These are phyloP conservation scores for Oscheius sp. DNA, from an alignment of 2,888 invertebrate genomes.

Conservation along the genomic window DNA sequence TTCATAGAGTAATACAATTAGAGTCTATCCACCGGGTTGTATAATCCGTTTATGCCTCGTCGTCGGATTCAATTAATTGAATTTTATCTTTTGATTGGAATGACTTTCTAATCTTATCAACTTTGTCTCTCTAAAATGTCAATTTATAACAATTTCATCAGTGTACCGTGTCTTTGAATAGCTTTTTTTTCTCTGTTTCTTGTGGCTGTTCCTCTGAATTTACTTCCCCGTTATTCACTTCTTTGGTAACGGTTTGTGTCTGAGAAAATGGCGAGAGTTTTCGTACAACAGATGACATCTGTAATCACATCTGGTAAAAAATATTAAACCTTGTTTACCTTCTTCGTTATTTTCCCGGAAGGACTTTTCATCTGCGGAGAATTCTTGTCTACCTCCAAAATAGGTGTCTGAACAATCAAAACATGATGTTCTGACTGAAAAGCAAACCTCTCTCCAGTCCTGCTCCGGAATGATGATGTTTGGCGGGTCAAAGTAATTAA, in stretches of 20 bases:
- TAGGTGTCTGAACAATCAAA: constrained; percentile 11
- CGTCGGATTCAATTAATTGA: constrained; percentile 23
- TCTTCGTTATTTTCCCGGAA: constrained; percentile 7
- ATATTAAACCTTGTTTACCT: not conserved
- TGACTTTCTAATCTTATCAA: constrained; percentile 23
- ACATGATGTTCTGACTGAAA: not conserved
- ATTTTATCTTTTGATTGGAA: constrained; percentile 26
- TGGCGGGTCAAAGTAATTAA: constrained; percentile 27
- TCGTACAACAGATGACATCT: constrained; percentile 29
- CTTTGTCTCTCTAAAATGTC: constrained; percentile 19
- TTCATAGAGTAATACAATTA: constrained; percentile 14
- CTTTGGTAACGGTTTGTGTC: not conserved
- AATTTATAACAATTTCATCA: not conserved
- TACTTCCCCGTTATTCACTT: not conserved
- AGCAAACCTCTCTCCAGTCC: constrained; percentile 24
- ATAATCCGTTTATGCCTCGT: constrained; percentile 1
- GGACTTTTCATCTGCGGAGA: constrained; percentile 18
- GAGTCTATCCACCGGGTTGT: not conserved
- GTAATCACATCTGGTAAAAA: not conserved
- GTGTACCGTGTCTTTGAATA: constrained; percentile 26
- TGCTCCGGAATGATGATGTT: constrained; percentile 24
- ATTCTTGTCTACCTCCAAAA: not conserved
- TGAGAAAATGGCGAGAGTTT: constrained; percentile 23
- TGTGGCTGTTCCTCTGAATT: not conserved
- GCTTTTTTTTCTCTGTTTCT: constrained; percentile 17